phyloP scores from a whole-genome alignment of 2,888 invertebrate genomes.

The Acrocyrtus sp. region DNA sequence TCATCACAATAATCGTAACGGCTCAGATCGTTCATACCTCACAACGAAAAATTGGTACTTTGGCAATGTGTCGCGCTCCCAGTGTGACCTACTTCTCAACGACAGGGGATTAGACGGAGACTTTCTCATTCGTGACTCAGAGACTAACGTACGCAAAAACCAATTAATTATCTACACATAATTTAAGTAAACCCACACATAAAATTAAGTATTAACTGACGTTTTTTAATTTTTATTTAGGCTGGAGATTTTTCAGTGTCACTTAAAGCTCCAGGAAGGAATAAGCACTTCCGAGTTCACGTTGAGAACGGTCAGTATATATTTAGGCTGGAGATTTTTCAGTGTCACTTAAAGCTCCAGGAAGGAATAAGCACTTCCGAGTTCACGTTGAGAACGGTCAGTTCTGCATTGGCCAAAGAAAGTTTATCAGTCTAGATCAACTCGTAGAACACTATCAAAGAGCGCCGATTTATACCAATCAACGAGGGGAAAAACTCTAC shows the following conservation, averaged over 20 bases:
- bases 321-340: slow-evolving; percentile 97
- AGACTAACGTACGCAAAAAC: slow-evolving; percentile 93
- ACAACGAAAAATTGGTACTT: slow-evolving; percentile 96
- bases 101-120: slow-evolving; percentile 97
- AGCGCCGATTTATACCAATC: slow-evolving; percentile 98
- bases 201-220: background rate
- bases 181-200: background rate
- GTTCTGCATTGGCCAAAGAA: slow-evolving; percentile 98
- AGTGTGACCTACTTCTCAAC: slow-evolving; percentile 95
- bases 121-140: slow-evolving; percentile 98
- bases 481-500: slow-evolving; percentile 97
- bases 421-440: slow-evolving; percentile 95
- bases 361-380: slow-evolving; percentile 98
- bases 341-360: slow-evolving; percentile 96
- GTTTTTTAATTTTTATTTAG: slow-evolving; percentile 73
- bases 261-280: slow-evolving; percentile 95
- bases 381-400: slow-evolving; percentile 93
- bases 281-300: slow-evolving; percentile 99
- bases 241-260: slow-evolving; percentile 99
- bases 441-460: slow-evolving; percentile 98
- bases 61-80: slow-evolving; percentile 93
- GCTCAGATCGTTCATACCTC: slow-evolving; percentile 74
- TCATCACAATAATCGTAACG: slow-evolving; percentile 53
- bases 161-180: background rate
- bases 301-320: slow-evolving; percentile 90